Conservation (phyloP, 1,140 invertebrate genomes). For the Bombus polaris region DNA sequence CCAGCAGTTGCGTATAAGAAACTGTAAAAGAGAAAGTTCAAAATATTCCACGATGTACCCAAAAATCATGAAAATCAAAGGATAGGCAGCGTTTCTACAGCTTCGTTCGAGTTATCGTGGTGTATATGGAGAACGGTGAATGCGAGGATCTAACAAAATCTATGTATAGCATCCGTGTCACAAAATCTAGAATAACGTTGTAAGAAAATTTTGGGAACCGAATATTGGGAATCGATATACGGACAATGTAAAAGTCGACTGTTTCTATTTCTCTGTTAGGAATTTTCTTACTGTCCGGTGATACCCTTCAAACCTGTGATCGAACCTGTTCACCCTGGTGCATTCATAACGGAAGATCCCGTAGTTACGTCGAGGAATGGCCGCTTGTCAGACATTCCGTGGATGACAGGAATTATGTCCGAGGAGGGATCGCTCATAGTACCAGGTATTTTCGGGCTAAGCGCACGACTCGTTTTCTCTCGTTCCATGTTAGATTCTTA, state of each 20-base stretch:
- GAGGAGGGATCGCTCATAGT: slow-evolving; percentile 87
- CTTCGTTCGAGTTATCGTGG: too few relatives aligned
- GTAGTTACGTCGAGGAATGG: slow-evolving; percentile 80
- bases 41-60: too few relatives aligned
- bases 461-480: too few relatives aligned
- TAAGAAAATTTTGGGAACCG: too few relatives aligned
- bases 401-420: slow-evolving; percentile 87
- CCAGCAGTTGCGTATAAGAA: too few relatives aligned
- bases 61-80: too few relatives aligned
- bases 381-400: slow-evolving; percentile 84
- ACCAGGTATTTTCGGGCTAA: slow-evolving; percentile 79
- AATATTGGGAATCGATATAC: too few relatives aligned
- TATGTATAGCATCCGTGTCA: too few relatives aligned
- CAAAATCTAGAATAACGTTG: too few relatives aligned
- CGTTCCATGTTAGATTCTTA: not conserved
- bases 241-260: not conserved
- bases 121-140: too few relatives aligned
- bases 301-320: slow-evolving; percentile 89
- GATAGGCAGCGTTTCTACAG: too few relatives aligned
- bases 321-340: slow-evolving; percentile 86
- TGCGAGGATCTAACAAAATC: too few relatives aligned
- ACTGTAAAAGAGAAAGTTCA: fast-evolving
- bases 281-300: slow-evolving; percentile 88
- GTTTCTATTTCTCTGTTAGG: slow-evolving; percentile 76
- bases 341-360: slow-evolving; percentile 86